Base-by-base conservation (phyloP, 2,888 invertebrate species). In the Abrostola tripartita region DNA sequence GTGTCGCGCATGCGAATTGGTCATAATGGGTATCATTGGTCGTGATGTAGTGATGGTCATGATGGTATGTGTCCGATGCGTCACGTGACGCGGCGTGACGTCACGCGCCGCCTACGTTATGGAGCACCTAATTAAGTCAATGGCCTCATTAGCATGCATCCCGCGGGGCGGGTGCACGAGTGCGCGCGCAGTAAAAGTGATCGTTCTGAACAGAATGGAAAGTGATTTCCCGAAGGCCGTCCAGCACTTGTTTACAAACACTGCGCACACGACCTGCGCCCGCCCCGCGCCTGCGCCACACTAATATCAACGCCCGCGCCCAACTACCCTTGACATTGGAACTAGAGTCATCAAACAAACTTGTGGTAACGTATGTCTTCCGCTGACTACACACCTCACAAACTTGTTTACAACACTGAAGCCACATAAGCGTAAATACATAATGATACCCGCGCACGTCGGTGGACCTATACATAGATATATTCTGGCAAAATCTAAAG, bases 211-310 rank as follows among this genome's bases (percentile, higher is more conserved):
- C 73, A 62, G 61, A 63, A 79, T 78, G 74, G 86, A 86, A 86
- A 86, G 86, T 85, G 80, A 74, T 78, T 68, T 53, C 77, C 80
- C 63, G 80, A 78, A 78, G 78, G 78, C 67, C 81, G 71, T 49
- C 11, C n/a, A 52, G 55, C 61, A 51, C 58, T 62, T 80, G 81
- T 81, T 81, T 78, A 71, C 71, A 65, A 76, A 78, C 79, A 72
- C 59, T 55, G 44, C 53, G 49, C 54, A 42, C 0, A 65, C 96
- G 47, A n/a, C 7, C 10, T 37, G 6, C n/a, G n/a, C 9, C 11
- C 44, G 9, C 6, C 9, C 14, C 24, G 2, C 37, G 24, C 50
- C 8, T 37, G 6, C 37, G 6, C 11, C 50, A 7, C 36, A 38
- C 35, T 12, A 37, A 35, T 47, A 14, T 24, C 24, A 1, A 37